Conservation (phyloP, 2,888 invertebrate species). For the Lasiommata megera region DNA sequence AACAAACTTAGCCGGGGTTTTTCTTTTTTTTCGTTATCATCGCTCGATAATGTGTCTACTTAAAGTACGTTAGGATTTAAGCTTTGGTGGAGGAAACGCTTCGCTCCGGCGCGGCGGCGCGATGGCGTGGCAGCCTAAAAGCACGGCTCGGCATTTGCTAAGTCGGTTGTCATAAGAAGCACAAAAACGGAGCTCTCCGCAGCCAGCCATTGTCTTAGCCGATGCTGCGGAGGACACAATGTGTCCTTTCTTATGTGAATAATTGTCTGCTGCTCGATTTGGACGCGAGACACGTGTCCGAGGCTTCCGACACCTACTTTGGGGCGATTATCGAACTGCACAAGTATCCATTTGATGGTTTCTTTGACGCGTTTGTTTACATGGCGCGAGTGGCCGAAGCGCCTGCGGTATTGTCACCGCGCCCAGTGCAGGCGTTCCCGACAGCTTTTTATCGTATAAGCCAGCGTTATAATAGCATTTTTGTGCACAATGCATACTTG, state of each 20-base stretch:
- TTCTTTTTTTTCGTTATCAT: too few species aligned
- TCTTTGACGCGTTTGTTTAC: slow-evolving; percentile 27
- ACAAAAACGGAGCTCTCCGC: slow-evolving; percentile 17
- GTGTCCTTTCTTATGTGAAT: slow-evolving; percentile 30
- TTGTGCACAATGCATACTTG: too few species aligned
- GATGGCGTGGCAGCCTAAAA: background rate
- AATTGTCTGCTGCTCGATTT: slow-evolving; percentile 24
- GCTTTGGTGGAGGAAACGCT: background rate
- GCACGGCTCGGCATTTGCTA: slow-evolving; percentile 27
- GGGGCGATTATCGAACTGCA: slow-evolving; percentile 39
- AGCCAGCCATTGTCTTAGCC: slow-evolving; percentile 23
- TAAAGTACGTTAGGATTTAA: too few species aligned
- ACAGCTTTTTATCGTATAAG: too few species aligned
- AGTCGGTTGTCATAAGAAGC: slow-evolving; percentile 12
- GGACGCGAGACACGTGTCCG: slow-evolving; percentile 31
- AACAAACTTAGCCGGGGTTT: too few species aligned
- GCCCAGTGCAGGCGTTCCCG: background rate
- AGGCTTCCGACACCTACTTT: slow-evolving; percentile 27
- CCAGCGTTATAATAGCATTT: too few species aligned
- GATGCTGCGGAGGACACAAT: slow-evolving; percentile 1
- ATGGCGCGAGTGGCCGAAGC: slow-evolving; percentile 9
- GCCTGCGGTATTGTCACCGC: slow-evolving; percentile 1
- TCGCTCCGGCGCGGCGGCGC: background rate
- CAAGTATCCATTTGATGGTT: slow-evolving; percentile 38
- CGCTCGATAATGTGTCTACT: too few species aligned